phyloP scores from a whole-genome alignment of 1,140 invertebrate species.

The Papilio machaon region DNA sequence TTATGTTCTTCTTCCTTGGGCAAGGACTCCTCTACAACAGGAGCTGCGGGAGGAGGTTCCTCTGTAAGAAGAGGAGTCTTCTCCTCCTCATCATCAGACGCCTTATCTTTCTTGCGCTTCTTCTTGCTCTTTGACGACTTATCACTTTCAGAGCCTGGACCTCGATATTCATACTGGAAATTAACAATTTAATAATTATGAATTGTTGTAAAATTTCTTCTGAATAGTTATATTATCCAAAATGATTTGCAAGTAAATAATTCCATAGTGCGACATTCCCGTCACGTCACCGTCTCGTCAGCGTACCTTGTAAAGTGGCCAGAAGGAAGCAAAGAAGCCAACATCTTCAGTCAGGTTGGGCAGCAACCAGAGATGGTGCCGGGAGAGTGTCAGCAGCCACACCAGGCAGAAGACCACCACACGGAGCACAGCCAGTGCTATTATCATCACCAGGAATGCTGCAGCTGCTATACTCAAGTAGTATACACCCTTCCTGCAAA shows the following conservation, averaged over 20 bases:
- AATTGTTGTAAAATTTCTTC: no score
- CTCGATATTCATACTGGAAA: constrained; percentile 89
- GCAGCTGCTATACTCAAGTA: constrained; percentile 97
- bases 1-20: constrained; percentile 46
- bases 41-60: constrained; percentile 17
- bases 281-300: background rate
- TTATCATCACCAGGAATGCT: constrained; percentile 96
- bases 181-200: background rate
- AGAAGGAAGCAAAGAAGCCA: constrained; percentile 99
- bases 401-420: constrained; percentile 95
- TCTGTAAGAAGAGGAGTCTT: constrained; percentile 58
- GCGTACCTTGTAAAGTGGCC: constrained; percentile 96
- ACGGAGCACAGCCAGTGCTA: constrained; percentile 93
- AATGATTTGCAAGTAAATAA: no score
- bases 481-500: constrained; percentile 94
- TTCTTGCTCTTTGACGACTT: constrained; percentile 84
- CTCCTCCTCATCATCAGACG: constrained; percentile 87
- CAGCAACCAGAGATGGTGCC: constrained; percentile 97
- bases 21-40: background rate
- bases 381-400: constrained; percentile 94
- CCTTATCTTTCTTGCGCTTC: constrained; percentile 91
- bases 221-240: background rate
- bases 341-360: constrained; percentile 99
- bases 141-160: constrained; percentile 76
- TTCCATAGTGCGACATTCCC: no score